Base-by-base conservation (phyloP, 1,140 invertebrate genomes). In the Bombus confusus region DNA sequence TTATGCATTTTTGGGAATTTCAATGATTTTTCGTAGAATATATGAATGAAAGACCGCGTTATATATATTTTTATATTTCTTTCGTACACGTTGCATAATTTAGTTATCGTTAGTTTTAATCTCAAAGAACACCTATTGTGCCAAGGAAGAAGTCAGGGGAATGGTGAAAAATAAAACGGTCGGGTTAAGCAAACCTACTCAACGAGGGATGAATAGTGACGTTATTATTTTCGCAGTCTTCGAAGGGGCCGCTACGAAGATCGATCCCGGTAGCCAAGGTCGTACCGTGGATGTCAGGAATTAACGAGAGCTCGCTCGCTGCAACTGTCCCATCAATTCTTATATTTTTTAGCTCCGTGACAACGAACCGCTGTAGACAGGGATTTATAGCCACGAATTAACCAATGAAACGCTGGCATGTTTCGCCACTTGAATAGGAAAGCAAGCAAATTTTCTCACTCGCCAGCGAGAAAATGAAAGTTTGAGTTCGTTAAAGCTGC, bases 171-270 rank as follows among this genome's bases (percentile, higher is more conserved):
- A 59, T 37, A 34, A 73, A 81, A 81, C 52, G 47, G 39, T 28
- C 78, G 39, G 43, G 12, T 52, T 72, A 39, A 47, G 41, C 37
- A 47, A n/a, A 74, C 57, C 43, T 47, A 34, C 80, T 74, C 39
- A 15, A 22, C 39, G 25, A 37, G 80, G 80, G 41, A 75, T 66
- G 80, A 43, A 82, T 8, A 18, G 37, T 1, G 41, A 31, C 31
- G 57, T 82, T 82, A 66, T 82, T 82, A 82, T 82, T 82, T 75
- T 82, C 37, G 71, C 71, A 39, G 71, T 31, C 39, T 64, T 75
- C 39, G 71, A 64, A 41, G 72, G 72, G 72, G 37, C 43, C 71
- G 57, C 72, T 72, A 66, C 18, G 82, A 37, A 76, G 81, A 83
- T 83, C 82, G 82, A 83, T 69, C 47, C 34, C 2, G 39, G 9